phyloP scores from a whole-genome alignment of 2,797 vertebrate genomes.

The Serranus cabrilla region DNA sequence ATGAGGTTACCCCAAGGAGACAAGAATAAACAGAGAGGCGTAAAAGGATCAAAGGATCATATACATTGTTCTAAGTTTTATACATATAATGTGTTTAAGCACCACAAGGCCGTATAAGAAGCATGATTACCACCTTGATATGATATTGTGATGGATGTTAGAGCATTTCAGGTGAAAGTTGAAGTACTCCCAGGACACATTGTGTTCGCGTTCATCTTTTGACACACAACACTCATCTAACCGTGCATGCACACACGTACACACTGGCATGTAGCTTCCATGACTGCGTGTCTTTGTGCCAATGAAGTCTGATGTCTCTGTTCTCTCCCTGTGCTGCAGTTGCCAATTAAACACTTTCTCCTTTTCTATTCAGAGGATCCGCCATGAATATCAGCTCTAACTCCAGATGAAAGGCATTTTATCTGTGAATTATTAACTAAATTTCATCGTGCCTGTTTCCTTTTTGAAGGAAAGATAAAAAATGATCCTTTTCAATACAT shows the following conservation, averaged over 20 bases:
- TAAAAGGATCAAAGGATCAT: not conserved
- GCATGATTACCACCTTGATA: not conserved
- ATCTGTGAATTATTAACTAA: constrained; percentile 74
- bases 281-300: constrained; percentile 20
- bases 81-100: not conserved
- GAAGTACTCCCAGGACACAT: not conserved
- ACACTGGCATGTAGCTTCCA: constrained; percentile 27
- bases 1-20: too few species aligned
- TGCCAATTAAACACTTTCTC: constrained; percentile 57
- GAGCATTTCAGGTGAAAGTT: constrained; percentile 20
- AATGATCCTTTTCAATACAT: constrained; percentile 20
- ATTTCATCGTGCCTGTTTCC: constrained; percentile 46
- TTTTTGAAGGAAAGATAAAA: constrained; percentile 54
- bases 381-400: constrained; percentile 52
- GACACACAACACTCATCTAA: constrained; percentile 5
- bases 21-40: too few species aligned
- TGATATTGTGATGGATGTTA: constrained; percentile 1
- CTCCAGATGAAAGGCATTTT: constrained; percentile 69
- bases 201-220: constrained; percentile 14
- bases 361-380: constrained; percentile 52
- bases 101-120: not conserved
- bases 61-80: too few species aligned
- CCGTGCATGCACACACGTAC: not conserved
- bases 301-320: constrained; percentile 40
- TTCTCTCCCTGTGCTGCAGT: constrained; percentile 28